A percentile compares a stretch with the other conserved stretches of the same genome.
These are phyloP conservation scores for Rattus rattus DNA, from an alignment of 2,113 vertebrate genomes.

Conservation along the genomic window DNA sequence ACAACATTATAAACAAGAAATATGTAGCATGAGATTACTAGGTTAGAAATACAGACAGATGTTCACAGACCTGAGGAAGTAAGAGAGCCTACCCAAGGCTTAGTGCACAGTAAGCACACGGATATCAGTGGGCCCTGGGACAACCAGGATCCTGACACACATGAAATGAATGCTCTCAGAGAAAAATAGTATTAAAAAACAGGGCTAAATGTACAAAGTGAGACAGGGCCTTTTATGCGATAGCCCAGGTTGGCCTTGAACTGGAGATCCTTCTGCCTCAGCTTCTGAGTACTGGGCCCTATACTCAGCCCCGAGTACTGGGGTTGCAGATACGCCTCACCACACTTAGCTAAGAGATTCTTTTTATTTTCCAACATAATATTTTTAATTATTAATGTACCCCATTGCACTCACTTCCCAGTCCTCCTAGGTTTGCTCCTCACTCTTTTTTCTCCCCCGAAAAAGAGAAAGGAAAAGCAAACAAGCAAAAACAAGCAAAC, in stretches of 20 bases:
- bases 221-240: not conserved
- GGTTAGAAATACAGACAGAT: not conserved
- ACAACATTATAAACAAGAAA: not conserved
- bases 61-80: not conserved
- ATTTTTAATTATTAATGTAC: no score
- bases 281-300: not conserved
- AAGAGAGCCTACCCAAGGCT: not conserved
- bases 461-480: no score
- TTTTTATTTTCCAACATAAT: not conserved
- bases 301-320: not conserved
- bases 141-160: fast-evolving
- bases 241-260: not conserved
- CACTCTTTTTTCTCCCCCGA: no score
- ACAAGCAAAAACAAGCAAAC: no score
- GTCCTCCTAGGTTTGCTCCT: no score
- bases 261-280: not conserved
- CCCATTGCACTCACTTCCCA: no score
- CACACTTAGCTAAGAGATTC: not conserved
- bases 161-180: not conserved
- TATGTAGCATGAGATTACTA: not conserved
- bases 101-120: not conserved
- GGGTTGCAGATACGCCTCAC: not conserved
- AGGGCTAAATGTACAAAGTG: not conserved
- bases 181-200: not conserved
- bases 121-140: not conserved